Base-by-base conservation (phyloP, 2,113 vertebrate species). In the cat (Felis catus) region DNA sequence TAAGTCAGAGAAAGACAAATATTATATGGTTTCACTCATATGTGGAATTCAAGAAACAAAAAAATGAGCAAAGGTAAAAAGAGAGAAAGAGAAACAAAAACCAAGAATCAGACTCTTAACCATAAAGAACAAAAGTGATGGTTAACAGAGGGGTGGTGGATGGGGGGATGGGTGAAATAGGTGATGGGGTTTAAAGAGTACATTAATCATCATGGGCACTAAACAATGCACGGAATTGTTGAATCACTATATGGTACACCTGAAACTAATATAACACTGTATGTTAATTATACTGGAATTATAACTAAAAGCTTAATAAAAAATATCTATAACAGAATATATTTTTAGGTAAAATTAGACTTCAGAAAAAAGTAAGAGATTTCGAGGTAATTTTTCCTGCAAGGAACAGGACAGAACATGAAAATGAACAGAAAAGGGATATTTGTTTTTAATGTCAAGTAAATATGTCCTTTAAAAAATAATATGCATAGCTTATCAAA, bases 331-430 rank as follows among this genome's bases (percentile, higher is more conserved):
- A 41, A 55, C 51, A 76, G 10, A 58, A 66, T 81, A 45, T 1
- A 55, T n/a, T 95, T 78, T 91, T 83, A 81, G 61, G 53, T 73
- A 86, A 96, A 97, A 61, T 68, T 48, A 66, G 41, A 11, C 81
- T 95, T 96, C n/a, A 71, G 11, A 82, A 89, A 51, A 94, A 73
- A 14, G 12, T n/a, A 68, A 70, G 45, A 76, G 41, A 80, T 1
- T 88, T 91, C 45, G 23, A 19, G 78, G 27, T 63, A 2, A 66
- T 48, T 33, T 86, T 55, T 87, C 10, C 9, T 66, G 6, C 21
- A 78, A 74, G n/a, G 16, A 85, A 19, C 18, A 90, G 29, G 18
- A 51, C 1, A 96, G 11, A 91, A 45, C 71, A 23, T 45, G 15
- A 88, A 93, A 79, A 78, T 70, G 63, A 51, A 73, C 8, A 41